Evolutionary conservation across 2,797 vertebrate genomes (phyloP), one percentile per base, ranked within the genome.

Genomic region (Notolepis coatsorum): DNA sequence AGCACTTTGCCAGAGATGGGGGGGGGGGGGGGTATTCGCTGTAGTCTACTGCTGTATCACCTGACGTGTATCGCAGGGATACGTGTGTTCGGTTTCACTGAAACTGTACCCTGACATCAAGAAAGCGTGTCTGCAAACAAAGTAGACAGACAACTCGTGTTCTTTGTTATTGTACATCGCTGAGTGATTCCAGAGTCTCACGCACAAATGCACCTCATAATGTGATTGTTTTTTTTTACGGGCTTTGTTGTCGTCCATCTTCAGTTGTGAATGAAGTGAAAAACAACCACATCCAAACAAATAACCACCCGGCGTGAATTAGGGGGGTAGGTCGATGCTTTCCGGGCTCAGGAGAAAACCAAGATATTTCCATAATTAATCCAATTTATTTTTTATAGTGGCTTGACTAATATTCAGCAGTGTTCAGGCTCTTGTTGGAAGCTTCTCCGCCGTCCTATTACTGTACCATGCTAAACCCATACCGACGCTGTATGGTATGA

Each of bases 61-160:
- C n/a, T n/a, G n/a, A n/a, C n/a, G n/a, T n/a, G n/a, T n/a, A n/a
- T n/a, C n/a, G n/a, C n/a, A n/a, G n/a, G n/a, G n/a, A n/a, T 41
- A 48, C 45, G 57, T 37, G 9, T 27, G 2, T 18, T 63, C 35
- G 28, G 35, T n/a, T 37, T 42, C 21, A 27, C 43, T 61, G 13
- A 63, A 69, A 0, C 39, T 55, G 39, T 49, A 48, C 60, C 43
- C 21, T 27, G 3, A 73, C 18, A 53, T 55, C 24, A 41, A 48
- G 9, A 68, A 65, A 72, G 57, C n/a, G n/a, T n/a, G n/a, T n/a
- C n/a, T n/a, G n/a, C n/a, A n/a, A n/a, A n/a, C n/a, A n/a, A n/a
- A n/a, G n/a, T n/a, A n/a, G n/a, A n/a, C n/a, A n/a, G n/a, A 6
- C 30, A 31, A 2, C 30, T 31, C 30, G 10, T 31, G 30, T 31